Conservation (phyloP, 2,888 invertebrate genomes). For the Brachynemurus nebulosus region DNA sequence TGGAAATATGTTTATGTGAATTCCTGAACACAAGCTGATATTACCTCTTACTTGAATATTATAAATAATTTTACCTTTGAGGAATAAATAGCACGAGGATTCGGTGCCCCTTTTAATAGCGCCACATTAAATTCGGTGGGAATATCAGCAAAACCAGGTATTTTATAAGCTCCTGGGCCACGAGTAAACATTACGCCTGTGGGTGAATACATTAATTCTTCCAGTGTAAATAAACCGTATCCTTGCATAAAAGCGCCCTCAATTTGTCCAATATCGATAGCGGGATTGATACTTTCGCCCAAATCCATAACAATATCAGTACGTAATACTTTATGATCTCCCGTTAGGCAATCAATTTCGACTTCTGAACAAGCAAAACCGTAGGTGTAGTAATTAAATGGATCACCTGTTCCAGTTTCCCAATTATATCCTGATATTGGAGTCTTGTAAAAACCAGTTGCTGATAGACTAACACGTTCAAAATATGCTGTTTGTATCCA, state of each 20-base stretch:
- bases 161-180: constrained; percentile 89
- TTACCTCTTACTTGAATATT: no score
- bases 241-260: constrained; percentile 94
- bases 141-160: constrained; percentile 86
- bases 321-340: constrained; percentile 77
- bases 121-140: constrained; percentile 87
- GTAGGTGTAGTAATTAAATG: constrained; percentile 75
- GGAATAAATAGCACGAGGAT: constrained; percentile 84
- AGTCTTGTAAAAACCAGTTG: constrained; percentile 70
- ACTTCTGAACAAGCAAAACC: constrained; percentile 81
- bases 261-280: constrained; percentile 92
- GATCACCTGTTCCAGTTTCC: constrained; percentile 51
- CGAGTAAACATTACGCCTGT: constrained; percentile 66
- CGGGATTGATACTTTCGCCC: constrained; percentile 88
- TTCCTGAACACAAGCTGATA: no score
- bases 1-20: no score
- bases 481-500: constrained; percentile 69
- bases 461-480: constrained; percentile 62
- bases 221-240: constrained; percentile 81
- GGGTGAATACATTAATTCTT: constrained; percentile 79
- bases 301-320: constrained; percentile 96
- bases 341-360: constrained; percentile 87
- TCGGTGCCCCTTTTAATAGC: constrained; percentile 77
- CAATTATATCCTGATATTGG: constrained; percentile 60
- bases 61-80: constrained; percentile 70